Percentiles rank a stretch among this genome's conserved stretches.
phyloP scores from a whole-genome alignment of 1,140 invertebrate genomes.

The Microplitis mediator region DNA sequence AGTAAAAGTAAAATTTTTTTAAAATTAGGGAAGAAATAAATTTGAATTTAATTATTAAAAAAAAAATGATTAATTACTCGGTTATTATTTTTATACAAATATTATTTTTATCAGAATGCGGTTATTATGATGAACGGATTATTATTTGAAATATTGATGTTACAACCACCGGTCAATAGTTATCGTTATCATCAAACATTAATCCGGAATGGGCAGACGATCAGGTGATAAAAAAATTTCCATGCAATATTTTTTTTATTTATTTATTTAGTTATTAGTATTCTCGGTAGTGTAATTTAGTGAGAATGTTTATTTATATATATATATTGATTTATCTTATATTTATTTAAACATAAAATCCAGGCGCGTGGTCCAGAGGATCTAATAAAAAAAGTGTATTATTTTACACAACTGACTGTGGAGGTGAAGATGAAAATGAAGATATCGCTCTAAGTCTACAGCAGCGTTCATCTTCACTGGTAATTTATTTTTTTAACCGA shows the following conservation, averaged over 20 bases:
- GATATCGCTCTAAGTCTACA: conserved; percentile 49
- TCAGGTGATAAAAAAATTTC: conserved; percentile 45
- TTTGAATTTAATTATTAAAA: too few species aligned
- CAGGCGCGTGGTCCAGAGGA: conserved; percentile 47
- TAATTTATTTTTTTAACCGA: conserved; percentile 33
- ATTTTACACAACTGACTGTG: conserved; percentile 56
- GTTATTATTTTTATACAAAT: too few species aligned
- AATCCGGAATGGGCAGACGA: conserved; percentile 56
- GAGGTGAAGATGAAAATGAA: conserved; percentile 53
- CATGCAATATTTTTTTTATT: not conserved
- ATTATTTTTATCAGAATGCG: not conserved
- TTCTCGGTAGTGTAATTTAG: not conserved
- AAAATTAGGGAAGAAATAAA: too few species aligned
- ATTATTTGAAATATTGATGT: conserved; percentile 11
- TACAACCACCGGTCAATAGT: conserved; percentile 27
- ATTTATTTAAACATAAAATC: too few species aligned
- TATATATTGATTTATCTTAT: conserved; percentile 20
- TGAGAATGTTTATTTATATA: not conserved
- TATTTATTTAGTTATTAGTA: not conserved
- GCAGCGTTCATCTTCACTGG: conserved; percentile 54
- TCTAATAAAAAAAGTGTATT: conserved; percentile 55
- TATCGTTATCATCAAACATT: conserved; percentile 43
- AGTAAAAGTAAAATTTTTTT: too few species aligned
- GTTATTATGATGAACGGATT: not conserved
- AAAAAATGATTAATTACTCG: too few species aligned